phyloP scores from a whole-genome alignment of 23 tunicate genomes.

The Halocynthia roretzi region DNA sequence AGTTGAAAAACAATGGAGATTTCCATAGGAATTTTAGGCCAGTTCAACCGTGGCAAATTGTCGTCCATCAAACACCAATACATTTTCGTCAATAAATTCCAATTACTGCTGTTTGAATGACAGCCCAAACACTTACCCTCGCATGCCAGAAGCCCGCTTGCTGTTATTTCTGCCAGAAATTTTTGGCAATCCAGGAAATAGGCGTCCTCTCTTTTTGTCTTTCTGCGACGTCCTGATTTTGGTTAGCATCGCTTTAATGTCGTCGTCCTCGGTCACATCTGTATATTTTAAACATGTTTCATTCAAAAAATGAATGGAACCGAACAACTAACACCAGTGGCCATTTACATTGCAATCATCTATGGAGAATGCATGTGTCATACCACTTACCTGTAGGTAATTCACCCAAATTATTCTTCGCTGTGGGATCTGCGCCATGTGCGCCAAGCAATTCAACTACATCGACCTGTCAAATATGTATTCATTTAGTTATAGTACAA shows the following conservation, averaged over 20 bases:
- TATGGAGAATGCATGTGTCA: neutral
- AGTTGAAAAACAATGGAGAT: no score
- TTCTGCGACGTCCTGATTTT: slow-evolving; percentile 55
- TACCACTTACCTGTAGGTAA: slow-evolving; percentile 43
- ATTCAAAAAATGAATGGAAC: no score
- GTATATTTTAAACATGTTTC: no score
- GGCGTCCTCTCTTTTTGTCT: slow-evolving; percentile 16
- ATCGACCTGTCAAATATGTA: slow-evolving; percentile 37
- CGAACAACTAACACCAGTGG: no score
- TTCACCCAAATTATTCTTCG: slow-evolving; percentile 70
- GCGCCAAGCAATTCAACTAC: slow-evolving; percentile 70
- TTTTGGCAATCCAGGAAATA: slow-evolving; percentile 10
- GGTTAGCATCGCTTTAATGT: slow-evolving; percentile 44
- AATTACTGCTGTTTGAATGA: no score
- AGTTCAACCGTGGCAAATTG: no score
- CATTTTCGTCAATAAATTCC: no score
- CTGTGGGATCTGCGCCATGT: slow-evolving; percentile 59
- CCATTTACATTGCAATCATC: no score
- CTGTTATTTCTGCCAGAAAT: slow-evolving; percentile 16
- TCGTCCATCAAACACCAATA: no score
- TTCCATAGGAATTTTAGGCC: no score
- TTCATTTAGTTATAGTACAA: no score
- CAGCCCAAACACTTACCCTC: slow-evolving; percentile 30
- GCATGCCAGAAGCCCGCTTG: slow-evolving; percentile 43
- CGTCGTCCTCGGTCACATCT: slow-evolving; percentile 93